Base-by-base conservation (phyloP, 2,888 invertebrate genomes). In the Alsophila aescularia region DNA sequence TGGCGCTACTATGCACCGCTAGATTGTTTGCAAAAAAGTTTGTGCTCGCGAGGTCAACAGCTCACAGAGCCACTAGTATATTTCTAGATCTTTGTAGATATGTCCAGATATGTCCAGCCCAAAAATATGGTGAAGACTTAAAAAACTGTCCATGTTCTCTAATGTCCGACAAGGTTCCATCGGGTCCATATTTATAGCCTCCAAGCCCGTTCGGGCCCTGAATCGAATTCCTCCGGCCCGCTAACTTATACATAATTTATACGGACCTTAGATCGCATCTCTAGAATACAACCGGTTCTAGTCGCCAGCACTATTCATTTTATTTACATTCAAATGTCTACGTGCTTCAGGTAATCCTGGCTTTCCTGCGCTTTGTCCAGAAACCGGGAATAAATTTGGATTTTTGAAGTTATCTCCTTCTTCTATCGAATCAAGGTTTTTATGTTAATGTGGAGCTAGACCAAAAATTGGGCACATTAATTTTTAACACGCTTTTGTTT, bases 251-350 rank as follows among this genome's bases (percentile, higher is more conserved):
- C 58, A 53, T 58, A 53, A 58, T 58, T 50, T 53, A 58, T 58
- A 45, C 48, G 27, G 31, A 8, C 44, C 34, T 50, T 50, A 58
- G 58, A 58, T 58, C 42, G 50, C 58, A 58, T 58, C 58, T 52
- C 49, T 44, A 49, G 40, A 34, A 42, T 47, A 35, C 53, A 32
- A 58, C 58, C 58, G 50, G 58, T 58, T 52, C 31, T 40, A 27
- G 43, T 31, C 36, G 41, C 51, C 31, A 31, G 42, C 48, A 40
- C 57, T 44, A 44, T 43, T 32, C 58, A 41, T 53, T 60, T 52
- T 60, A 60, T 53, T 57, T 57, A 60, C 41, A 57, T 60, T 60
- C 53, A 57, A 57, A 57, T 52, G 24, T 24, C 40, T 55, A 51
- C 45, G 45, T 53, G 47, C 36, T 43, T 39, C n/a, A 39, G 47